A percentile compares a stretch with the other conserved stretches of the same genome.
These are phyloP conservation scores for Myotis planiceps DNA, from an alignment of 2,797 vertebrate genomes.

Conservation along the genomic window DNA sequence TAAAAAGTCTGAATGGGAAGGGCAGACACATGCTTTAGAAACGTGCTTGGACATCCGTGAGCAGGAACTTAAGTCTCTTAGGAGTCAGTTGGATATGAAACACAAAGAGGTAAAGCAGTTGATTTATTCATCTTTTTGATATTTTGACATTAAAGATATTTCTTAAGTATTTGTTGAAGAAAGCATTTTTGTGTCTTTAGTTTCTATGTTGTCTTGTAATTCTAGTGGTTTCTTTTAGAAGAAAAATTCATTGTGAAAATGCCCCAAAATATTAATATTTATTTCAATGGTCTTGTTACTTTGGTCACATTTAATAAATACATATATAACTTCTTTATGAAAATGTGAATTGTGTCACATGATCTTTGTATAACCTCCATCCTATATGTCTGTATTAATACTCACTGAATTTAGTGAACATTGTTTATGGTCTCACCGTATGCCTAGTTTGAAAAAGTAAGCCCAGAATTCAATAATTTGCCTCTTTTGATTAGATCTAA, in stretches of 20 bases:
- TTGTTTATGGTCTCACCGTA: slow-evolving; percentile 2
- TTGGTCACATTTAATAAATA: background rate
- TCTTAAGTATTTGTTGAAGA: slow-evolving; percentile 49
- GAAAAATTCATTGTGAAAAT: slow-evolving; percentile 55
- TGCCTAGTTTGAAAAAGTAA: slow-evolving; percentile 30
- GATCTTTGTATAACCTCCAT: background rate
- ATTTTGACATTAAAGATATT: background rate
- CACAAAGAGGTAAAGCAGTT: slow-evolving; percentile 85
- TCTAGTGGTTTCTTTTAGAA: slow-evolving; percentile 35
- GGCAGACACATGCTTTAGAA: slow-evolving; percentile 85
- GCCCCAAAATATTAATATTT: slow-evolving; percentile 12
- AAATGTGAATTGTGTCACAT: background rate
- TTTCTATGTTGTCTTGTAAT: background rate
- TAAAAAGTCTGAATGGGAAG: slow-evolving; percentile 89
- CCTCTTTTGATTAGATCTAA: slow-evolving; percentile 41
- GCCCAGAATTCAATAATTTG: background rate
- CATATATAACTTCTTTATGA: background rate
- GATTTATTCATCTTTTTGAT: background rate
- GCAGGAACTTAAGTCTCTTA: slow-evolving; percentile 84
- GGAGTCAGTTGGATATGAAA: slow-evolving; percentile 83
- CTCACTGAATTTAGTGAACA: background rate
- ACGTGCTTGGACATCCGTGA: slow-evolving; percentile 85
- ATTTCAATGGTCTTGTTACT: slow-evolving; percentile 14
- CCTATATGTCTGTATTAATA: background rate
- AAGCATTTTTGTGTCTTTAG: slow-evolving; percentile 44